Conservation (phyloP, 1,140 invertebrate species). For the Phenacoccus solenopsis region DNA sequence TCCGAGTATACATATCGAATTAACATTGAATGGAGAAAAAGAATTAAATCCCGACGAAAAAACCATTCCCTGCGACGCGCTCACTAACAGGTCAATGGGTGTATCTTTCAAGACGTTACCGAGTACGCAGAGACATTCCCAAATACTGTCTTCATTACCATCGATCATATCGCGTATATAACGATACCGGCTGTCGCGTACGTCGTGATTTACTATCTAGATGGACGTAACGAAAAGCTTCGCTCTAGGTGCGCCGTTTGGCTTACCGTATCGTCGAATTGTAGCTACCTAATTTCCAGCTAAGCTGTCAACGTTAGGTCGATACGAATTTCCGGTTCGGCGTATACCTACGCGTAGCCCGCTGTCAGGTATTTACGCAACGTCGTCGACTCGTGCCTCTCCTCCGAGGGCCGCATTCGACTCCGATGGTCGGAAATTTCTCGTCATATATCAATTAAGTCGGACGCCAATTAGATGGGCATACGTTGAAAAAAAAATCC, state of each 20-base stretch:
- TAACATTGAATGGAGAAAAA: not conserved
- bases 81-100: not conserved
- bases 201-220: not conserved
- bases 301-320: slow-evolving; percentile 1
- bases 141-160: not conserved
- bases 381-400: too few species aligned
- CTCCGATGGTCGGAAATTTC: too few species aligned
- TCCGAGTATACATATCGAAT: not conserved
- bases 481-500: too few species aligned
- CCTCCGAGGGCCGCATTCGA: too few species aligned
- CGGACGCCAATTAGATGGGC: too few species aligned
- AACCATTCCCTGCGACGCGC: too few species aligned
- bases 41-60: not conserved
- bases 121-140: too few species aligned
- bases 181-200: too few species aligned
- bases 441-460: too few species aligned
- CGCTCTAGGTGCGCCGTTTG: not conserved
- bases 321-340: not conserved
- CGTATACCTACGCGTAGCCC: too few species aligned
- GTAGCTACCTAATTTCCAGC: slow-evolving; percentile 1
- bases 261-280: not conserved
- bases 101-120: too few species aligned
- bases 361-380: too few species aligned
- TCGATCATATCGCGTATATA: not conserved
- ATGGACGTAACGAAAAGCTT: not conserved